Conservation (phyloP, 2,888 invertebrate genomes). For the Leptinotarsa juncta region DNA sequence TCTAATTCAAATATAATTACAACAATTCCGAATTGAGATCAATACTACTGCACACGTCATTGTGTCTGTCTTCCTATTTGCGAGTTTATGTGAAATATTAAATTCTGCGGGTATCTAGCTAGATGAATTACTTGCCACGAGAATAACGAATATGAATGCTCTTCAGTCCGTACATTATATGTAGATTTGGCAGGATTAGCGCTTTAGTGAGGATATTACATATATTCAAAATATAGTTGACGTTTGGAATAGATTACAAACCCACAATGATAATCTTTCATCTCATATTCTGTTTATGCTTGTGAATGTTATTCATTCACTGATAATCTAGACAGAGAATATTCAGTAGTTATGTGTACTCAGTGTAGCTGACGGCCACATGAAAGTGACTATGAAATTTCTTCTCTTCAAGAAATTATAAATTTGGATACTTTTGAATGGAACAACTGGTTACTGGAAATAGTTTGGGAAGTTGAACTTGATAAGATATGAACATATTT, state of each 20-base stretch:
- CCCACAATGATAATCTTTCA: background rate
- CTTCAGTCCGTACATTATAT: background rate
- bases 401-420: too few relatives aligned
- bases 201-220: background rate
- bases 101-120: background rate
- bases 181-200: background rate
- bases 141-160: slow-evolving; percentile 2
- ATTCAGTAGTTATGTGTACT: too few relatives aligned
- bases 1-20: too few relatives aligned
- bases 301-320: background rate
- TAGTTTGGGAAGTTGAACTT: too few relatives aligned
- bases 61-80: background rate
- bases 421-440: too few relatives aligned
- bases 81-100: background rate
- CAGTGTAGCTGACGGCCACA: too few relatives aligned
- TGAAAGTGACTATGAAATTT: too few relatives aligned
- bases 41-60: too few relatives aligned
- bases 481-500: too few relatives aligned
- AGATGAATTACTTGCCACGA: background rate
- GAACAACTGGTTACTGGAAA: too few relatives aligned
- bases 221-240: background rate
- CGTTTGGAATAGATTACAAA: background rate
- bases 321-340: background rate
- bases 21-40: too few relatives aligned
- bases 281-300: background rate